Base-by-base conservation (phyloP, 2,797 vertebrate species). In the Bovichtus variegatus region DNA sequence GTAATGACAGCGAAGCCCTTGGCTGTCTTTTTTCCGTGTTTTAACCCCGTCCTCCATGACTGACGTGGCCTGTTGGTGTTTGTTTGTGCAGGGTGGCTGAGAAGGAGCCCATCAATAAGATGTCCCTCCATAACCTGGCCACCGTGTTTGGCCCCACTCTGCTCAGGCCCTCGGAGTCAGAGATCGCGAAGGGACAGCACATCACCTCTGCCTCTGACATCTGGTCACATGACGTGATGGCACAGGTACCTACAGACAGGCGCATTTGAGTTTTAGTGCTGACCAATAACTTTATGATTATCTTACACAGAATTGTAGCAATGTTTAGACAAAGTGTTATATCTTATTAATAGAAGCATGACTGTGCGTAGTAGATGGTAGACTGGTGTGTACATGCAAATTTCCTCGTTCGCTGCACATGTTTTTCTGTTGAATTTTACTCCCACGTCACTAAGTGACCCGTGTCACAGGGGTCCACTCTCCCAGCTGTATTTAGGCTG, bases 201-300 rank as follows among this genome's bases (percentile, higher is more conserved):
- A 95, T 97, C 94, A 98, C 96, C 3, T 94, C 97, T 11, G 97
- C 96, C 27, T 98, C 97, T 0, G 98, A 99, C 94, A 99, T 99
- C 94, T 99, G 98, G 98, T 99, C 98, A 76, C 98, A 99, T 0
- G 98, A 99, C 19, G 98, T 99, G 88, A 99, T 99, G 98, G 97
- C 97, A 18, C 98, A 99, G 97, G 98, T 99, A 85, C 6, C 1
- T 0, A 9, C 29, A 21, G 18, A 19, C 40, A 19, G 3, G 9
- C 3, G 0, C 27, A 12, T 59, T 36, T 55, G 5, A 27, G 8
- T 68, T 29, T 38, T 23, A 19, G 6, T 25, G 25, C 31, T 10
- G n/a, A 46, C 16, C 70, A 41, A 50, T 38, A 58, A 13, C 1
- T 34, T 12, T 29, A 0, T 29, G 25, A 23, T 23, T 16, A 16